phyloP scores from a whole-genome alignment of 2,888 invertebrate species.

The Argynnis bischoffii region DNA sequence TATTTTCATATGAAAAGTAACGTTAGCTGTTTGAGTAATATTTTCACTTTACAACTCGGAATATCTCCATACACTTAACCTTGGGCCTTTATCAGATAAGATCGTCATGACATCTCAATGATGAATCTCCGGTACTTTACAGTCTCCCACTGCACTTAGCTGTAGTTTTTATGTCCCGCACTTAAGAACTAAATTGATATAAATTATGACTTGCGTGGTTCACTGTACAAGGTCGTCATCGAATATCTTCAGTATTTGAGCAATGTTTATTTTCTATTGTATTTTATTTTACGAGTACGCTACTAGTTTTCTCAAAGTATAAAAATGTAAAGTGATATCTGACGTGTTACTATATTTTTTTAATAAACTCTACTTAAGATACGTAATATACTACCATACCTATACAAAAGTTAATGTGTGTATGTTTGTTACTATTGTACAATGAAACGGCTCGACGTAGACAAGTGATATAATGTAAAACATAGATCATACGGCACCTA shows the following conservation, averaged over 20 bases:
- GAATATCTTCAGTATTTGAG: neutral
- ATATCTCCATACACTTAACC: constrained; percentile 38
- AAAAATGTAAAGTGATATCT: too few relatives aligned
- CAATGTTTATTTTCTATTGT: neutral
- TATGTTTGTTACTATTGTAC: too few relatives aligned
- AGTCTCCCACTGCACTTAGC: constrained; percentile 29
- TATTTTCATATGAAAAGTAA: neutral
- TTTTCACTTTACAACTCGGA: neutral
- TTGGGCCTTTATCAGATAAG: constrained; percentile 51
- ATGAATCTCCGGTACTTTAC: constrained; percentile 43
- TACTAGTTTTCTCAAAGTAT: too few relatives aligned
- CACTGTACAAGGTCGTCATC: constrained; percentile 26
- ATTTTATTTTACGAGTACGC: too few relatives aligned
- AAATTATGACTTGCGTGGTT: constrained; percentile 6
- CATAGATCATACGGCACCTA: too few relatives aligned
- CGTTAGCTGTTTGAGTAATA: neutral
- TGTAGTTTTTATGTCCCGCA: constrained; percentile 17
- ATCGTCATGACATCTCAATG: constrained; percentile 50
- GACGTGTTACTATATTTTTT: too few relatives aligned
- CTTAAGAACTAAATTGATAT: constrained; percentile 28
- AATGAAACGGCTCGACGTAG: too few relatives aligned
- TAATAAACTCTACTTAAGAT: too few relatives aligned
- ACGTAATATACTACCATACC: too few relatives aligned
- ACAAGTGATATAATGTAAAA: too few relatives aligned
- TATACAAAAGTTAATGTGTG: too few relatives aligned